These are phyloP conservation scores for Mus spicilegus DNA, from an alignment of 2,113 vertebrate species.

Conservation along the genomic window DNA sequence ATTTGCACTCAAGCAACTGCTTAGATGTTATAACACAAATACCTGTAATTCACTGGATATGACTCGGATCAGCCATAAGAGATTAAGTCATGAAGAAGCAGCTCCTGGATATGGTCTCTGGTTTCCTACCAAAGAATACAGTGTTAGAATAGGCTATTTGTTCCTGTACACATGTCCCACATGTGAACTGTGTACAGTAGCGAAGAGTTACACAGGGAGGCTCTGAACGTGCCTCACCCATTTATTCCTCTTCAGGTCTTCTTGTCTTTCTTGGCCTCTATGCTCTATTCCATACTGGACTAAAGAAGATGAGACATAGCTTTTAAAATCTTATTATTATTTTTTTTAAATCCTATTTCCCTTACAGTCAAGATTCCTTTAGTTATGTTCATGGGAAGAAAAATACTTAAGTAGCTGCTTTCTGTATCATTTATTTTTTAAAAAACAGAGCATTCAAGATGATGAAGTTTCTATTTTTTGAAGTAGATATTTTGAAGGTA, in stretches of 20 bases:
- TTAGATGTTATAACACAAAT: not conserved
- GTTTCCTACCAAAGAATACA: not conserved
- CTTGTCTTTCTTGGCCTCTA: not conserved
- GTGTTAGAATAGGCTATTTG: not conserved
- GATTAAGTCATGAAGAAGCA: not conserved
- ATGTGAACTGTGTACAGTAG: not conserved
- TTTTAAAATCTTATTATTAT: not conserved
- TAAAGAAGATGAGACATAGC: not conserved
- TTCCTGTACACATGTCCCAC: not conserved
- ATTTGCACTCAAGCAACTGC: not conserved
- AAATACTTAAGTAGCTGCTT: conserved; percentile 7
- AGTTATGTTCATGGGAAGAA: conserved; percentile 47
- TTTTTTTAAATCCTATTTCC: not conserved
- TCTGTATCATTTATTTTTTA: not conserved
- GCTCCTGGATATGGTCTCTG: not conserved
- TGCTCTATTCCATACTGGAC: not conserved
- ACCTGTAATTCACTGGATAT: not conserved
- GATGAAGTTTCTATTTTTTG: conserved; percentile 16
- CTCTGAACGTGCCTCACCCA: not conserved
- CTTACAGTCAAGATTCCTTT: conserved; percentile 33
- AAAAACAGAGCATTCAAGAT: conserved; percentile 7
- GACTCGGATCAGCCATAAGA: not conserved
- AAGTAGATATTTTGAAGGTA: conserved; percentile 13
- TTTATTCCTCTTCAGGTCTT: not conserved
- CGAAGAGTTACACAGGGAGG: not conserved